Conservation (phyloP, 2,888 invertebrate genomes). For the Ptycholaimellus sp. region DNA sequence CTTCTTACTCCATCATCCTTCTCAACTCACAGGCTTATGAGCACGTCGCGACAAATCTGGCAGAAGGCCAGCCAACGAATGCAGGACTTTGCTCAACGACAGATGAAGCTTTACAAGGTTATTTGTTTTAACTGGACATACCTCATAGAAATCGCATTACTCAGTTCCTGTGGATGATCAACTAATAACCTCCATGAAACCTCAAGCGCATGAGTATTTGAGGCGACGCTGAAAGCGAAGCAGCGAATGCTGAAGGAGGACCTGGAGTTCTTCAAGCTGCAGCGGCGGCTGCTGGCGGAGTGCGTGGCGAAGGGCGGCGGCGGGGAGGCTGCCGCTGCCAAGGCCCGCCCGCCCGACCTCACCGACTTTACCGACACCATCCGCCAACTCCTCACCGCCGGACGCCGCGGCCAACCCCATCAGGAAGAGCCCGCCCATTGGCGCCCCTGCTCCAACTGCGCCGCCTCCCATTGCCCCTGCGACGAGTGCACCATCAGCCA, state of each 20-base stretch:
- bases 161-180: neutral
- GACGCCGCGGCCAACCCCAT: neutral
- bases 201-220: too few relatives aligned
- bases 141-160: neutral
- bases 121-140: too few relatives aligned
- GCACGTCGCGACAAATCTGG: slow-evolving; percentile 6
- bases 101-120: slow-evolving; percentile 6
- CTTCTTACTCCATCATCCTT: too few relatives aligned
- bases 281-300: slow-evolving; percentile 26
- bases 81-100: slow-evolving; percentile 4
- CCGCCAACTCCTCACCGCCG: neutral
- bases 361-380: slow-evolving; percentile 3
- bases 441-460: slow-evolving; percentile 5
- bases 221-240: slow-evolving; percentile 30
- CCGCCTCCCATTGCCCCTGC: slow-evolving; percentile 23
- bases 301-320: slow-evolving; percentile 12
- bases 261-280: slow-evolving; percentile 32
- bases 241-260: slow-evolving; percentile 32
- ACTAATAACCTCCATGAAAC: too few relatives aligned
- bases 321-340: too few relatives aligned
- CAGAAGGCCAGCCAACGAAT: slow-evolving; percentile 6
- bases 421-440: neutral
- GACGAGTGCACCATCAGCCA: slow-evolving; percentile 29
- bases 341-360: too few relatives aligned
- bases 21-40: slow-evolving; percentile 4